Percentiles rank a stretch among this genome's conserved stretches.
These are phyloP conservation scores for Pyrrhia umbra DNA, from an alignment of 2,888 invertebrate species.

Conservation along the genomic window DNA sequence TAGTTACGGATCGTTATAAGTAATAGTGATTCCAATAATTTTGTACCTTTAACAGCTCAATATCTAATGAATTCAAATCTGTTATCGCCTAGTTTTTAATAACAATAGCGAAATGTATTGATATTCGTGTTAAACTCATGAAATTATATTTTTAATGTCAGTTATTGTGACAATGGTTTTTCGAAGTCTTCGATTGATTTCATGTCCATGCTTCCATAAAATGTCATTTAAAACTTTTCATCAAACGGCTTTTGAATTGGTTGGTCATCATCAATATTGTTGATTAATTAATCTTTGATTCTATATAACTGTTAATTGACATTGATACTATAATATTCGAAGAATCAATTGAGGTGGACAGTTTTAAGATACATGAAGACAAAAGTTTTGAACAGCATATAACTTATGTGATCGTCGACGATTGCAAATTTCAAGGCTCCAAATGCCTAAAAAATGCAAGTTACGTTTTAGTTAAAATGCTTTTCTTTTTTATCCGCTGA, in stretches of 20 bases:
- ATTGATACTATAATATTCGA: conserved; percentile 25
- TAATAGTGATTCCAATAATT: conserved; percentile 81
- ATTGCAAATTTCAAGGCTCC: conserved; percentile 33
- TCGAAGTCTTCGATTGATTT: conserved; percentile 51
- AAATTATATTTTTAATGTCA: conserved; percentile 55
- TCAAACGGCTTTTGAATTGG: conserved; percentile 31
- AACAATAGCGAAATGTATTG: conserved; percentile 61
- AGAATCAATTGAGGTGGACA: conserved; percentile 17
- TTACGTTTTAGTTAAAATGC: conserved; percentile 17
- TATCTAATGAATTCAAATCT: conserved; percentile 72
- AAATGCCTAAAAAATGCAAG: conserved; percentile 34
- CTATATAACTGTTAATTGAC: conserved; percentile 29
- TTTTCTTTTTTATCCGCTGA: conserved; percentile 33
- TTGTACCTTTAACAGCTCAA: conserved; percentile 85
- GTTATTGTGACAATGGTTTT: conserved; percentile 61
- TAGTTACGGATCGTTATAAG: conserved; percentile 78
- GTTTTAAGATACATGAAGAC: conserved; percentile 30
- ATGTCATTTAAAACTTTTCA: conserved; percentile 33
- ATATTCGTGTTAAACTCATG: conserved; percentile 49
- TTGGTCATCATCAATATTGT: conserved; percentile 28
- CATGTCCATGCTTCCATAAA: conserved; percentile 41
- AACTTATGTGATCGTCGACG: conserved; percentile 51
- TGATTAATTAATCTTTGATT: conserved; percentile 34
- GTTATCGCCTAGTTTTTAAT: conserved; percentile 73
- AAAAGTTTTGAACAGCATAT: conserved; percentile 39